Evolutionary conservation across 2,797 vertebrate species (phyloP), one percentile per base, ranked within the genome.

Genomic region (Coranthus polyacanthus): DNA sequence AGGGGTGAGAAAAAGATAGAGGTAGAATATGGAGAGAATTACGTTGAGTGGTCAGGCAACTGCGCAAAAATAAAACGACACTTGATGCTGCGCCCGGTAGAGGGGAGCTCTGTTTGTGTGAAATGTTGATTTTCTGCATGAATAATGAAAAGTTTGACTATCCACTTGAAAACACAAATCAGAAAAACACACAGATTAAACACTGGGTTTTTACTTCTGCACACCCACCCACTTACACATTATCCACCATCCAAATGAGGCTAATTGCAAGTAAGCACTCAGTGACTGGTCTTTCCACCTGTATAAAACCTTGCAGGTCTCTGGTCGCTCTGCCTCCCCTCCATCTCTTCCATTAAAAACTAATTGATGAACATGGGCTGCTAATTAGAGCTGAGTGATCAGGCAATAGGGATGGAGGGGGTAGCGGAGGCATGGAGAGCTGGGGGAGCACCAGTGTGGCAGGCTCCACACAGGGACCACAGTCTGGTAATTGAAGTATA

Each of bases 361-460:
- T 92, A 92, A 93, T 91, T 93, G 90, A 93, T 92, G 90, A 92
- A 92, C 88, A 92, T 78, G 89, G 85, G 64, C 87, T 13, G 55
- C 86, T 92, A 92, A 92, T 91, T 90, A 90, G 81, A 87, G 74
- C 68, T 66, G 86, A 88, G 80, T 84, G 89, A 90, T 89, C 86
- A 76, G 78, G 81, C 88, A 75, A 49, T 70, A 56, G 75, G 78
- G 80, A 80, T 80, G 76, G 74, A 60, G 78, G 60, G 51, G 70
- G 54, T 70, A 65, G 73, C 61, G 68, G 62, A 75, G 72, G 76
- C 53, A 41, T 72, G 75, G 75, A 74, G 83, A 82, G 80, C 70
- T 62, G 64, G 78, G 84, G 83, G 81, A 80, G 75, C 79, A 77
- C 74, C 79, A 69, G 67, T 64, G 73, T 75, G 62, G 81, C 77